phyloP scores from a whole-genome alignment of 1,140 invertebrate genomes.

The Calosoma granatense region DNA sequence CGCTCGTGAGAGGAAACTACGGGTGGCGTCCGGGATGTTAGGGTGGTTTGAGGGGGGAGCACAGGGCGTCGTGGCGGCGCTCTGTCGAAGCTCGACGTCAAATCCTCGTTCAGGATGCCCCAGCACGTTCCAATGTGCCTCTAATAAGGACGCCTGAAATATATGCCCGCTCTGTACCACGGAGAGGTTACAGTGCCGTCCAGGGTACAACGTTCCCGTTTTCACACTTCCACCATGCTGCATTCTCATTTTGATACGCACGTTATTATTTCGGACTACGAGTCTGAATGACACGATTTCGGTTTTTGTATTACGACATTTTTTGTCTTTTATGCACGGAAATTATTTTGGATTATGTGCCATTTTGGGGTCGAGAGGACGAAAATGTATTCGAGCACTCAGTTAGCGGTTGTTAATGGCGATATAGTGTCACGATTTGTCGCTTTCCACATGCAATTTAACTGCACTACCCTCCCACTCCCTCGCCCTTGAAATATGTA shows the following conservation, averaged over 20 bases:
- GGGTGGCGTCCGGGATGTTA: no score
- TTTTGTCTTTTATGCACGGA: slow-evolving; percentile 6
- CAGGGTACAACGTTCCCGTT: background rate
- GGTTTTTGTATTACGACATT: slow-evolving; percentile 9
- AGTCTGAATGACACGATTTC: slow-evolving; percentile 1
- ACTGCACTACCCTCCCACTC: no score
- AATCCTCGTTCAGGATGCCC: slow-evolving; percentile 5
- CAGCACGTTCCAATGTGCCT: slow-evolving; percentile 4
- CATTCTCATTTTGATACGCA: background rate
- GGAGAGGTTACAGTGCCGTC: background rate
- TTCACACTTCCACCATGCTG: background rate
- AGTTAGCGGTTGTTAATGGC: background rate
- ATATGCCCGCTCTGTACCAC: background rate
- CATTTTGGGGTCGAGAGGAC: background rate
- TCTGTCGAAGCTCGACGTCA: background rate
- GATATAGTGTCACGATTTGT: no score
- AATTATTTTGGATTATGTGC: slow-evolving; percentile 7
- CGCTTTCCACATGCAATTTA: no score
- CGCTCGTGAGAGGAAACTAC: no score
- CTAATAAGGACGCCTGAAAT: slow-evolving; percentile 6
- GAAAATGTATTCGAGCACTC: background rate
- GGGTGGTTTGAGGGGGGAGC: no score
- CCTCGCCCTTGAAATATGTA: no score
- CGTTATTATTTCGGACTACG: background rate
- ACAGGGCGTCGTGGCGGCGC: no score